phyloP scores from a whole-genome alignment of 2,888 invertebrate genomes.

The Drosophila formosana region DNA sequence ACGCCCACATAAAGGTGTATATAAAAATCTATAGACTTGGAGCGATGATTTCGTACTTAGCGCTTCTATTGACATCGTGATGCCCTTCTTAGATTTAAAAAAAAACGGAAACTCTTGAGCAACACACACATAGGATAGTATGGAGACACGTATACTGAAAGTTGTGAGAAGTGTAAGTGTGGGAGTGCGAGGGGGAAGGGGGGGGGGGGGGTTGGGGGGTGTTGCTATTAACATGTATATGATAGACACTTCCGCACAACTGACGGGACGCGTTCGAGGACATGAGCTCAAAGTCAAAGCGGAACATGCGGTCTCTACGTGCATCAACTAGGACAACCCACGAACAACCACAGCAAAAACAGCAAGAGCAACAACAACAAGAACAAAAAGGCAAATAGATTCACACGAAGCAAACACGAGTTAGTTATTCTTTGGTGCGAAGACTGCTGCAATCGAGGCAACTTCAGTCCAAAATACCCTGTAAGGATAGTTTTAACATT shows the following conservation, averaged over 20 bases:
- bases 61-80: slow-evolving; percentile 23
- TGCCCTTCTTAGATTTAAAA: slow-evolving; percentile 16
- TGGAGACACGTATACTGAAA: slow-evolving; percentile 1
- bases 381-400: slow-evolving; percentile 1
- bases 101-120: slow-evolving; percentile 21
- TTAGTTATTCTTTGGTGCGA: slow-evolving; percentile 37
- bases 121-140: slow-evolving; percentile 3
- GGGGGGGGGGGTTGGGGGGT: slow-evolving; percentile 12
- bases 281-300: slow-evolving; percentile 55
- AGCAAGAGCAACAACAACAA: slow-evolving; percentile 11
- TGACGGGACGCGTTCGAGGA: slow-evolving; percentile 54
- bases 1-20: not conserved
- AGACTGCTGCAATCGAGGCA: slow-evolving; percentile 15
- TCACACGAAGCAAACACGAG: slow-evolving; percentile 28
- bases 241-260: slow-evolving; percentile 78
- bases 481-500: not conserved
- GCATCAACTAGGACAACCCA: slow-evolving; percentile 50
- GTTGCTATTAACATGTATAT: slow-evolving; percentile 77
- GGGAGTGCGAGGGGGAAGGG: slow-evolving; percentile 24
- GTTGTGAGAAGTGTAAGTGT: slow-evolving; percentile 23
- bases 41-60: slow-evolving; percentile 23
- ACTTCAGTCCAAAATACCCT: slow-evolving; percentile 28
- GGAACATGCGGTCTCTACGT: slow-evolving; percentile 71
- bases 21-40: slow-evolving; percentile 18
- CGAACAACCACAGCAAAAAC: slow-evolving; percentile 17